Evolutionary conservation across 2,113 vertebrate species (phyloP).

Genomic region (Dascyllus trimaculatus): DNA sequence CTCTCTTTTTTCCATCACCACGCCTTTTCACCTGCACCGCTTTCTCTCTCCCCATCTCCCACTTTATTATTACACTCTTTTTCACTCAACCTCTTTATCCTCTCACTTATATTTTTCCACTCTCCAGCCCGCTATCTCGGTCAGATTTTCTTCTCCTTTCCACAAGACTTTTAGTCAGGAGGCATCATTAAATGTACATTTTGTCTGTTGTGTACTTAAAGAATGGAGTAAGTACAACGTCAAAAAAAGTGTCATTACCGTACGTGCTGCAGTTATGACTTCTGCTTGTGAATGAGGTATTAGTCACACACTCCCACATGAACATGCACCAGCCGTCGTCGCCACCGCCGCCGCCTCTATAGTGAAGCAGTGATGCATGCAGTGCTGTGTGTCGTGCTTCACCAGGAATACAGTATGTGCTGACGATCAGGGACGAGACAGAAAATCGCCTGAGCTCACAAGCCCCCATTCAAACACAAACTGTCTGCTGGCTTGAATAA

Average conservation of each 20-base stretch:
- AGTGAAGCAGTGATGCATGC: constrained; percentile 54
- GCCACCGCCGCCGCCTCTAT: constrained; percentile 22
- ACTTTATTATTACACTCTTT: constrained; percentile 13
- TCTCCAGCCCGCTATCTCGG: neutral
- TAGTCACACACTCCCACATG: constrained; percentile 11
- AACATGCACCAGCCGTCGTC: neutral
- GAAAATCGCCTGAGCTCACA: constrained; percentile 62
- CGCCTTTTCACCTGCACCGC: constrained; percentile 40
- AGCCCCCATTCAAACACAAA: constrained; percentile 28
- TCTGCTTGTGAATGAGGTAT: constrained; percentile 12
- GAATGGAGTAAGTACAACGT: neutral
- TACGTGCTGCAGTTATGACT: neutral
- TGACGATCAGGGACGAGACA: constrained; percentile 59
- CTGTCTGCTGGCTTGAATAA: constrained; percentile 50
- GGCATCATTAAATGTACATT: constrained; percentile 7
- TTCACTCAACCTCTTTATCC: neutral
- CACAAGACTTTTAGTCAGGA: neutral
- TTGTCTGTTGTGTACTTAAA: neutral
- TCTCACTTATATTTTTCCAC: neutral
- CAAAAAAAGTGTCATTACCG: neutral
- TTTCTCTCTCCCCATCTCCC: constrained; percentile 24
- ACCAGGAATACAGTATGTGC: constrained; percentile 65
- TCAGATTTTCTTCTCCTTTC: neutral
- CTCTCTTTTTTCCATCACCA: constrained; percentile 44
- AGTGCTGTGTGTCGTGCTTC: constrained; percentile 30